Percentiles rank a stretch among this genome's conserved stretches.
These are phyloP conservation scores for Micromesistius poutassou DNA, from an alignment of 2,797 vertebrate species.

Conservation along the genomic window DNA sequence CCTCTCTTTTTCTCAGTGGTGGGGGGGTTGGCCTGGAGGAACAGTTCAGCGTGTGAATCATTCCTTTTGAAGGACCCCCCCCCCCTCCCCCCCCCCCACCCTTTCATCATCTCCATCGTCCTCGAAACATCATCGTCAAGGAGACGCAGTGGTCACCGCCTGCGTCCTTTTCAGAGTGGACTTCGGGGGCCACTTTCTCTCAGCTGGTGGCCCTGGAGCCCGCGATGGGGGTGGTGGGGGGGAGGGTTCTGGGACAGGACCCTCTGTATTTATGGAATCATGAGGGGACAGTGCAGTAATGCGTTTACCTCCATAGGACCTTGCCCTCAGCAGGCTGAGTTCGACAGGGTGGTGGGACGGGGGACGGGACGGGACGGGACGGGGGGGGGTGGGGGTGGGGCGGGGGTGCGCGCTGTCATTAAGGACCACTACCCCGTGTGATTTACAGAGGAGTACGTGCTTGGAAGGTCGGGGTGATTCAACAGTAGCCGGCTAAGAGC, in stretches of 20 bases:
- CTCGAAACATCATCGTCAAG: background rate
- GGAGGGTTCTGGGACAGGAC: conserved; percentile 11
- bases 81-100: too few species aligned
- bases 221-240: conserved; percentile 22
- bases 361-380: too few species aligned
- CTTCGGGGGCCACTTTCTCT: conserved; percentile 34
- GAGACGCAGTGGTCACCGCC: background rate
- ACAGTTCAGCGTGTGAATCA: too few species aligned
- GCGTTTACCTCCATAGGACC: conserved; percentile 62
- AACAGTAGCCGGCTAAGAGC: conserved; percentile 15
- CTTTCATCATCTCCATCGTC: background rate
- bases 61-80: too few species aligned
- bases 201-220: conserved; percentile 12
- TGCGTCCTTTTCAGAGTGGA: conserved; percentile 32
- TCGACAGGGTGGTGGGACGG: conserved; percentile 12
- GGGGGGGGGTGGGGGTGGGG: too few species aligned
- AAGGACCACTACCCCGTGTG: conserved; percentile 38
- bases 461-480: conserved; percentile 58
- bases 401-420: conserved; percentile 51
- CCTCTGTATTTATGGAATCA: conserved; percentile 55
- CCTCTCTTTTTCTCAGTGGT: too few species aligned
- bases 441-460: conserved; percentile 54
- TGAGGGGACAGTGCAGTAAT: conserved; percentile 49
- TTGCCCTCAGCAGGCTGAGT: conserved; percentile 55
- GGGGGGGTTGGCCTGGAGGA: too few species aligned